phyloP scores from a whole-genome alignment of 1,140 invertebrate species.

The Bacillus rossius region DNA sequence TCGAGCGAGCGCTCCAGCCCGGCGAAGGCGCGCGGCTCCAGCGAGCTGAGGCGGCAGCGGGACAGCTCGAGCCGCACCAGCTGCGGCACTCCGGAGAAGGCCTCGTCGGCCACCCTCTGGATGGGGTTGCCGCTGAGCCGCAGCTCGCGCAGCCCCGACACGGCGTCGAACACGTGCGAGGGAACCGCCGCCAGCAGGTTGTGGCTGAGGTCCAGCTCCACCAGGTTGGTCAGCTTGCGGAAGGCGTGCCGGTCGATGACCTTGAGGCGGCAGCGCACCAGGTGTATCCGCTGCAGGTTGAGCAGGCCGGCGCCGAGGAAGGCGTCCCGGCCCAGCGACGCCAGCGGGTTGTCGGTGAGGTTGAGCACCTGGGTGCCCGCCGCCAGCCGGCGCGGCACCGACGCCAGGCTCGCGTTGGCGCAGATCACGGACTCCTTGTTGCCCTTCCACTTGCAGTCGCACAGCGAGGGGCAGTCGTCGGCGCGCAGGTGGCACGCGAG shows the following conservation, averaged over 20 bases:
- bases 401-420: conserved; percentile 60
- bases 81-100: conserved; percentile 60
- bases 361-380: conserved; percentile 72
- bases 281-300: conserved; percentile 72
- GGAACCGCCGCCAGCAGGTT: conserved; percentile 63
- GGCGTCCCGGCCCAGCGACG: conserved; percentile 57
- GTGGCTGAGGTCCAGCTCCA: conserved; percentile 71
- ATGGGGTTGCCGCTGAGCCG: conserved; percentile 69
- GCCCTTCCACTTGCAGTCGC: conserved; percentile 81
- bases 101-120: conserved; percentile 56
- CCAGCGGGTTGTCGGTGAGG: conserved; percentile 62
- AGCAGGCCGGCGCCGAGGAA: conserved; percentile 64
- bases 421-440: conserved; percentile 79
- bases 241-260: conserved; percentile 59
- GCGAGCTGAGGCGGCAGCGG: conserved; percentile 56
- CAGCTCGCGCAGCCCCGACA: conserved; percentile 68
- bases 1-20: conserved; percentile 63
- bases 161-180: conserved; percentile 59
- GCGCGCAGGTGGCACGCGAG: conserved; percentile 24
- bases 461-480: conserved; percentile 60
- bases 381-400: conserved; percentile 61
- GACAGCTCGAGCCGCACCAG: conserved; percentile 67
- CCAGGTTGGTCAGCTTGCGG: conserved; percentile 61
- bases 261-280: conserved; percentile 57
- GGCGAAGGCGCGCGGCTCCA: conserved; percentile 63